Conservation (phyloP, 2,113 vertebrate species). For the Polyodon spathula region DNA sequence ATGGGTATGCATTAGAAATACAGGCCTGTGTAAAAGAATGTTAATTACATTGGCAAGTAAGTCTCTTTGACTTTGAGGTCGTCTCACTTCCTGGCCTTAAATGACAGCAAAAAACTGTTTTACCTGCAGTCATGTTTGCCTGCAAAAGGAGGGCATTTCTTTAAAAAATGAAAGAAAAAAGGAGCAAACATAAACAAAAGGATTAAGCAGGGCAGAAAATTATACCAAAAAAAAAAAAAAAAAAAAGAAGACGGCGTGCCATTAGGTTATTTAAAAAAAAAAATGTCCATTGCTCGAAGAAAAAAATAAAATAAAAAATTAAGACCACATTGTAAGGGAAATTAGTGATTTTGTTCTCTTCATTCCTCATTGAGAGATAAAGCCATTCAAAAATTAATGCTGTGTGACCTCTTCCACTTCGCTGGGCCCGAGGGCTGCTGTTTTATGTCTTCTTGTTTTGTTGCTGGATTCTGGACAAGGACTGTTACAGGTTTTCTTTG, state of each 20-base stretch:
- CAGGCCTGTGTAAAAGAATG: conserved; percentile 66
- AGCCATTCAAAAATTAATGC: conserved; percentile 42
- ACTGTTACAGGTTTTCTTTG: conserved; percentile 87
- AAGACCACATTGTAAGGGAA: conserved; percentile 35
- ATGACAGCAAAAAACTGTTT: conserved; percentile 53
- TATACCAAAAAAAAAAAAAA: conserved; percentile 23
- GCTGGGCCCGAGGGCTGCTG: conserved; percentile 35
- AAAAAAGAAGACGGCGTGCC: conserved; percentile 48
- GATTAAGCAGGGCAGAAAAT: conserved; percentile 22
- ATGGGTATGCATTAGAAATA: conserved; percentile 61
- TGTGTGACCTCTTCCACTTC: conserved; percentile 31
- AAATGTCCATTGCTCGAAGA: too few species aligned
- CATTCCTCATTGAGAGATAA: conserved; percentile 44
- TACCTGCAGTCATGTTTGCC: conserved; percentile 55
- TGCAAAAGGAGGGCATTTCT: conserved; percentile 56
- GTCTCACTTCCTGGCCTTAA: conserved; percentile 54
- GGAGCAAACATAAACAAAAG: neutral
- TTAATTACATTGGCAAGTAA: conserved; percentile 69
- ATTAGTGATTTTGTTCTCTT: conserved; percentile 39
- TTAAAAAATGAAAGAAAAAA: too few species aligned
- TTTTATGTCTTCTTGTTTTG: conserved; percentile 21
- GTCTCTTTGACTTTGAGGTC: conserved; percentile 59
- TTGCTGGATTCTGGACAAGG: conserved; percentile 49
- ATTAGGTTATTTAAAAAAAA: conserved; percentile 46
- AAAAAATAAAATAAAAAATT: conserved; percentile 15